phyloP scores from a whole-genome alignment of 2,113 vertebrate genomes.

The Ochotona princeps region DNA sequence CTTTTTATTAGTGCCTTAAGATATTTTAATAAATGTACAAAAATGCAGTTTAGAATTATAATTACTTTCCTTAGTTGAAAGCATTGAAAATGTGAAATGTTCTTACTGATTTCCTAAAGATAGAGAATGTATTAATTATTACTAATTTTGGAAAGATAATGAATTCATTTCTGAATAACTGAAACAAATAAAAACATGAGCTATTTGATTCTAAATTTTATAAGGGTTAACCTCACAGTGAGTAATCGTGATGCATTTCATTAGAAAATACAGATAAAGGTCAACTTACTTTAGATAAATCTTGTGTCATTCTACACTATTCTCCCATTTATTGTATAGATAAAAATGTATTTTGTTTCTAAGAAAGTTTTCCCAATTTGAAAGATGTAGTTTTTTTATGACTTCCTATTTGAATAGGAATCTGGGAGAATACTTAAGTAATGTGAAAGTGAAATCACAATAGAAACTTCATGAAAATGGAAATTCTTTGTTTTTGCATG shows the following conservation, averaged over 20 bases:
- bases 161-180: neutral
- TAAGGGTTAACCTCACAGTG: neutral
- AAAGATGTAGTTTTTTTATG: neutral
- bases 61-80: constrained; percentile 42
- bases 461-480: too few species aligned
- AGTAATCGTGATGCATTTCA: neutral
- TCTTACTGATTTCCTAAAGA: neutral
- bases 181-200: neutral
- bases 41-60: neutral
- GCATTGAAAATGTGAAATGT: neutral
- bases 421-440: too few species aligned
- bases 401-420: neutral
- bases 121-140: neutral
- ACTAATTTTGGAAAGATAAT: neutral
- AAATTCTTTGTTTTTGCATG: too few species aligned
- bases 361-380: constrained; percentile 7
- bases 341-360: neutral
- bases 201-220: constrained; percentile 45
- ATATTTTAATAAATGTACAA: constrained; percentile 27
- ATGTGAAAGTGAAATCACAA: too few species aligned
- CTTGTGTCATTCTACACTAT: neutral
- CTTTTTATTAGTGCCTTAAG: neutral
- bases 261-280: constrained; percentile 20
- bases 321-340: neutral
- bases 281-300: neutral